phyloP scores from a whole-genome alignment of 1,140 invertebrate genomes.

The Bombus terrestris region DNA sequence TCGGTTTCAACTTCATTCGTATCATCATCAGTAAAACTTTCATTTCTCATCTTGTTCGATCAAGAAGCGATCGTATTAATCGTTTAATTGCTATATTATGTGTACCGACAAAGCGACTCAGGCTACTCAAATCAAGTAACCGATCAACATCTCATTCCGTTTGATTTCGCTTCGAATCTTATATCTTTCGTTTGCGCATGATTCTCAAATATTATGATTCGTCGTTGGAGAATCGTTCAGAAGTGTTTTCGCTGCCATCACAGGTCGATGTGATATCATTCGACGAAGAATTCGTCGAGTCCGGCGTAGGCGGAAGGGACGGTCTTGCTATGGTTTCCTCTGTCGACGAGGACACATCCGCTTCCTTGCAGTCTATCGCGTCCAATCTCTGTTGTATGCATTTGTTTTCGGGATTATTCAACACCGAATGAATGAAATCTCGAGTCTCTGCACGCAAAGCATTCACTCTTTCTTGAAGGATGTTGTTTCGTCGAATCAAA shows the following conservation, averaged over 20 bases:
- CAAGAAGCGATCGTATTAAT: slow-evolving; percentile 12
- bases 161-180: background rate
- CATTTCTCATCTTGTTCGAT: background rate
- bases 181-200: background rate
- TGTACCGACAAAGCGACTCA: background rate
- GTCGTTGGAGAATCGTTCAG: slow-evolving; percentile 9
- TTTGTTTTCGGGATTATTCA: slow-evolving; percentile 77
- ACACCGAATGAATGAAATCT: slow-evolving; percentile 78
- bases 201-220: slow-evolving; percentile 7
- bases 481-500: slow-evolving; percentile 81
- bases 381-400: slow-evolving; percentile 36
- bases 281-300: slow-evolving; percentile 20
- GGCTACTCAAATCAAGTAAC: background rate
- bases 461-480: slow-evolving; percentile 79
- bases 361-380: slow-evolving; percentile 6
- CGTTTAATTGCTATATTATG: background rate
- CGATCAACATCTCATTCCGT: background rate
- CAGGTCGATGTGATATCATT: slow-evolving; percentile 14
- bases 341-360: slow-evolving; percentile 38
- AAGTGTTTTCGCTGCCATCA: slow-evolving; percentile 9
- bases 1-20: background rate
- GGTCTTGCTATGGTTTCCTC: slow-evolving; percentile 24
- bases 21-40: background rate
- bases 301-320: background rate
- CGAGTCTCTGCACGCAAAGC: slow-evolving; percentile 80